Percentiles rank a stretch among this genome's conserved stretches.
Evolutionary conservation across 2,113 vertebrate species (phyloP).

Genomic region (Tauraco erythrolophus): DNA sequence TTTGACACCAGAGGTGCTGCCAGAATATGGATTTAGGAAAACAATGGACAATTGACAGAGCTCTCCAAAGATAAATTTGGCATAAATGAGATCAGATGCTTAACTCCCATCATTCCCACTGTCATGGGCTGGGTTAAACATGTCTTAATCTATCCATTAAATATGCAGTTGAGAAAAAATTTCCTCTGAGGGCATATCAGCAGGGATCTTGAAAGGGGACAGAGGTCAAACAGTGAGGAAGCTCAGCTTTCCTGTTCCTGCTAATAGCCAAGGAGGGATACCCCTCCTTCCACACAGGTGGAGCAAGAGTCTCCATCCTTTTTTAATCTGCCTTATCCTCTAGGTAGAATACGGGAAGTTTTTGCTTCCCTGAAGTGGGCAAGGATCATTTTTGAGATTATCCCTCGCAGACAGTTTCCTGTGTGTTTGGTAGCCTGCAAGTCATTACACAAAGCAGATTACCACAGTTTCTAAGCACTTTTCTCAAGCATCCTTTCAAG

Average conservation of each 20-base stretch:
- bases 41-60: conserved; percentile 61
- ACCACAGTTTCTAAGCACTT: not conserved
- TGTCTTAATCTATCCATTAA: conserved; percentile 35
- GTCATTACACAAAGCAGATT: not conserved
- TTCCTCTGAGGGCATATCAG: conserved; percentile 39
- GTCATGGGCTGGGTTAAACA: not conserved
- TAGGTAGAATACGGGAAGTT: conserved; percentile 1
- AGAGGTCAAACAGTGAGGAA: conserved; percentile 41
- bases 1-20: conserved; percentile 47
- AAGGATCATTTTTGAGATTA: conserved; percentile 7
- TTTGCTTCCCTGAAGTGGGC: not conserved
- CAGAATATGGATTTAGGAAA: conserved; percentile 65
- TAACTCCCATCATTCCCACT: conserved; percentile 20
- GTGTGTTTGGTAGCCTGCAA: conserved; percentile 11
- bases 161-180: conserved; percentile 10
- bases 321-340: conserved; percentile 34
- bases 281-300: conserved; percentile 36
- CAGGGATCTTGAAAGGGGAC: conserved; percentile 13
- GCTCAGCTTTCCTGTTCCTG: conserved; percentile 5
- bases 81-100: conserved; percentile 63
- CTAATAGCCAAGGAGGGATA: conserved; percentile 33
- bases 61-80: conserved; percentile 38
- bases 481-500: not conserved
- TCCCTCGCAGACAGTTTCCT: not conserved
- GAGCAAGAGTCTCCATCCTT: not conserved